Evolutionary conservation across 2,113 vertebrate genomes (phyloP).

Genomic region (Scatophagus argus): DNA sequence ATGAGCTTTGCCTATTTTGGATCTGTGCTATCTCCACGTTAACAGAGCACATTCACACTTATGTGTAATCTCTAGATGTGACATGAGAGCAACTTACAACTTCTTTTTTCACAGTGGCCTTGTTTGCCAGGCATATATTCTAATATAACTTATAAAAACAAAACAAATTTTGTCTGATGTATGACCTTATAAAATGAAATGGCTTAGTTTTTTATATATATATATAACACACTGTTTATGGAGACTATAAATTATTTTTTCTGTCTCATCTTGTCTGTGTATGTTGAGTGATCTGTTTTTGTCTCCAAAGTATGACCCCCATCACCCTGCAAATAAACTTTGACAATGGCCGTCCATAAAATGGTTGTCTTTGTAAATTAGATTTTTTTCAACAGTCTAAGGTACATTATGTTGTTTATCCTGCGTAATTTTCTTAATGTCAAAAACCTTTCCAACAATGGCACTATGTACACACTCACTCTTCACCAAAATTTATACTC

Average conservation of each 20-base stretch:
- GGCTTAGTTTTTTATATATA: constrained; percentile 40
- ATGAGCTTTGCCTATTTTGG: constrained; percentile 69
- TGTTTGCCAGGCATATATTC: constrained; percentile 18
- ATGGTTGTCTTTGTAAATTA: neutral
- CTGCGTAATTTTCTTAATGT: constrained; percentile 6
- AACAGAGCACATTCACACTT: constrained; percentile 58
- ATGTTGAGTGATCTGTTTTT: constrained; percentile 43
- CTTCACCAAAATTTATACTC: constrained; percentile 54
- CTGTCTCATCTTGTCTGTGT: constrained; percentile 12
- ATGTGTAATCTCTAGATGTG: constrained; percentile 15
- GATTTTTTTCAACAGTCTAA: neutral
- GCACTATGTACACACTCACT: constrained; percentile 13
- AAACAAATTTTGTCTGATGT: constrained; percentile 14
- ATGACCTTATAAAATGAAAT: constrained; percentile 55
- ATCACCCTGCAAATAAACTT: neutral
- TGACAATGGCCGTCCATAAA: neutral
- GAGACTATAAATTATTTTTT: constrained; percentile 40
- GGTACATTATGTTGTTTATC: constrained; percentile 21
- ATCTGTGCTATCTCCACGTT: constrained; percentile 61
- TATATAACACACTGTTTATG: constrained; percentile 36
- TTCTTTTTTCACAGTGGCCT: constrained; percentile 7
- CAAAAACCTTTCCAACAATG: constrained; percentile 28
- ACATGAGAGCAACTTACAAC: neutral
- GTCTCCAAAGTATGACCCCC: neutral
- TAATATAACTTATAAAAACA: constrained; percentile 20